Base-by-base conservation (phyloP, 2,797 vertebrate species). In the Hephaestus fuliginosus region DNA sequence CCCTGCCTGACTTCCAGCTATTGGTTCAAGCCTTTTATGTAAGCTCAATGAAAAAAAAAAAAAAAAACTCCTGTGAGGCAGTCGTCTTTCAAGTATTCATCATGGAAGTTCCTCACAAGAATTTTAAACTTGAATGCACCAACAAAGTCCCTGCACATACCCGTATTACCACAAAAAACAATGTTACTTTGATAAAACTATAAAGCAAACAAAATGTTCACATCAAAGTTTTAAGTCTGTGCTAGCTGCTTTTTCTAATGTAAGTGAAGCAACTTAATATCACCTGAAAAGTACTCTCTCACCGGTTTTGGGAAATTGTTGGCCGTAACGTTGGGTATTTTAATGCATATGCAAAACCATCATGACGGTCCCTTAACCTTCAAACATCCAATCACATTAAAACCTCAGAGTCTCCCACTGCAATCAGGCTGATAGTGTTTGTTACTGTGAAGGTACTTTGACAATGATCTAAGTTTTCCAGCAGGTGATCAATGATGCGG, bases 111-210 rank as follows among this genome's bases (percentile, higher is more conserved):
- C 17, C 22, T 81, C 44, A 39, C n/a, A 65, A 60, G 46, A 52
- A 30, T 70, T 64, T 20, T 2, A 70, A 64, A 41, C 13, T 10
- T 72, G 30, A 76, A 73, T 33, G 55, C 57, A 65, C 28, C 44
- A 56, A 52, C 51, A 64, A 51, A 44, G 53, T 64, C 15, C 67
- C 61, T 9, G 51, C 25, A 44, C 28, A 25, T 14, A 60, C 25
- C 4, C 41, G 5, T 12, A 22, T 25, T 39, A 55, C 15, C 43
- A 72, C 30, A 12, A 41, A 74, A 41, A 68, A 17, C 70, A 55
- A 39, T 13, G 25, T 7, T 3, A 51, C 78, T 56, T 68, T 79
- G 58, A 84, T 73, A 46, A 18, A 67, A 62, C 25, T 63, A 56
- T 18, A 75, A 72, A 73, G 67, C 2, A 10, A 64, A 74, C 53